These are phyloP conservation scores for Pygoscelis adeliae DNA, from an alignment of 2,113 vertebrate species.

Conservation along the genomic window DNA sequence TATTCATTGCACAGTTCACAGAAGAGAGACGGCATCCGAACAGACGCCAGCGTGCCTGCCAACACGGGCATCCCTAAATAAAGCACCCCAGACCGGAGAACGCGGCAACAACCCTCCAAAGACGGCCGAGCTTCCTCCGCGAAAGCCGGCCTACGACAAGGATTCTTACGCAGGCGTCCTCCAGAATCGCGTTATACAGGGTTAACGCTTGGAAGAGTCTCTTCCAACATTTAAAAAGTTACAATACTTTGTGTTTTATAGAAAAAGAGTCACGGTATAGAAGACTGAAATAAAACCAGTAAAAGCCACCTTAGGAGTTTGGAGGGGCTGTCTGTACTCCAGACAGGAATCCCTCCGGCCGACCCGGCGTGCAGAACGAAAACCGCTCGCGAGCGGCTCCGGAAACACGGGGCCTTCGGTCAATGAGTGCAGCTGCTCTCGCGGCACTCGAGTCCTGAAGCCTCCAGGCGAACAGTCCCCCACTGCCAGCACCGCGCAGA, in stretches of 20 bases:
- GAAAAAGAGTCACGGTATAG: constrained; percentile 1
- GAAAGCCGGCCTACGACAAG: neutral
- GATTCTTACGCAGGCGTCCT: neutral
- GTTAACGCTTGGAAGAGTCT: neutral
- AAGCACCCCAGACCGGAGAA: neutral
- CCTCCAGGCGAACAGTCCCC: neutral
- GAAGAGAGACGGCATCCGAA: neutral
- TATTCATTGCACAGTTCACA: neutral
- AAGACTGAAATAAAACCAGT: neutral
- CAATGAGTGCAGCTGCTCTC: accelerated
- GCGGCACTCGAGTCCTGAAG: neutral
- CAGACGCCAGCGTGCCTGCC: neutral
- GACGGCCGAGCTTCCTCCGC: neutral
- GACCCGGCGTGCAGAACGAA: neutral
- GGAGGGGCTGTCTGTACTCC: neutral
- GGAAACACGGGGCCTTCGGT: neutral
- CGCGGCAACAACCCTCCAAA: neutral
- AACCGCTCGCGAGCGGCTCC: neutral
- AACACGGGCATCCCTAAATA: neutral
- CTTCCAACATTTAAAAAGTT: neutral
- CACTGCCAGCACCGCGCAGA: accelerated
- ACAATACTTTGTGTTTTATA: neutral
- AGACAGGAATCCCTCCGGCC: neutral
- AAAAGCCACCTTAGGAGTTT: neutral
- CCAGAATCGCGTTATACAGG: neutral